Percentiles rank a stretch among this genome's conserved stretches.
Evolutionary conservation across 2,797 vertebrate species (phyloP).

Genomic region (Xyrichtys novacula): DNA sequence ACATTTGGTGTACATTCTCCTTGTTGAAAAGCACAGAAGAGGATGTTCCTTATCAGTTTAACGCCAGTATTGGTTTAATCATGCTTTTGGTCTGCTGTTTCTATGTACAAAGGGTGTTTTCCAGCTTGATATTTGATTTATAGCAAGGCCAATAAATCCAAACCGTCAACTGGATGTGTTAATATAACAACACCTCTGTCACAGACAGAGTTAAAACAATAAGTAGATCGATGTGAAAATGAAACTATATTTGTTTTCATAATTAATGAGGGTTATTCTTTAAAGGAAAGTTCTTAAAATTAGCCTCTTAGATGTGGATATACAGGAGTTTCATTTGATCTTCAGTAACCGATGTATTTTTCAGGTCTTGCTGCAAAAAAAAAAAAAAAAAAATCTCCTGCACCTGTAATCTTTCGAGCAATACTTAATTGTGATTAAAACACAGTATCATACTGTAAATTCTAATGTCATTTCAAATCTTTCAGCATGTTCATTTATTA

Average conservation of each 20-base stretch:
- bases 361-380: too few species aligned
- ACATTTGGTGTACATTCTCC: conserved; percentile 15
- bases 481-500: not conserved
- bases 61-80: not conserved
- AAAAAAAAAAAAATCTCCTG: too few species aligned
- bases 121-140: not conserved
- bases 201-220: not conserved
- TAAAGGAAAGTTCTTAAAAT: too few species aligned
- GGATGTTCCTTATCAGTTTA: conserved; percentile 5
- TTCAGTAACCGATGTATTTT: too few species aligned
- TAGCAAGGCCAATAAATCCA: conserved; percentile 2
- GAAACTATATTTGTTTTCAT: not conserved
- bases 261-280: too few species aligned
- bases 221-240: too few species aligned
- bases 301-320: too few species aligned
- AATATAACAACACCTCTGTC: not conserved
- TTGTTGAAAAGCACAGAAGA: not conserved
- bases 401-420: not conserved
- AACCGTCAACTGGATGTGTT: not conserved
- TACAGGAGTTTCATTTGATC: too few species aligned
- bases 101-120: conserved; percentile 16
- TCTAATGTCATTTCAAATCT: too few species aligned
- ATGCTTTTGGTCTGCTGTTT: not conserved
- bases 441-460: too few species aligned
- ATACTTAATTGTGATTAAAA: too few species aligned